Evolutionary conservation across 2,797 vertebrate species (phyloP).

Genomic region (Sciurus vulgaris): DNA sequence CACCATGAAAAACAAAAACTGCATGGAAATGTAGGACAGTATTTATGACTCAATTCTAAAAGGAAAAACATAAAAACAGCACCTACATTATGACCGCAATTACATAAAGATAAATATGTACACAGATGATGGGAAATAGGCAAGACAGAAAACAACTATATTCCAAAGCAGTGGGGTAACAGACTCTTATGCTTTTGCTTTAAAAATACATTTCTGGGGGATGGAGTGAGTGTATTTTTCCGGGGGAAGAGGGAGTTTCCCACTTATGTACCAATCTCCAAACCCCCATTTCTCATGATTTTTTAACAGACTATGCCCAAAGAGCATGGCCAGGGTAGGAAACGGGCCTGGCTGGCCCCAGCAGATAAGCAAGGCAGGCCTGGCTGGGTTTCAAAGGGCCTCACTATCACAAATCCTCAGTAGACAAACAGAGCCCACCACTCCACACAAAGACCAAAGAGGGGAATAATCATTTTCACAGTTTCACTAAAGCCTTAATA

Average conservation of each 20-base stretch:
- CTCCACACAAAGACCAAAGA: not conserved
- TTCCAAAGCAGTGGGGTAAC: not conserved
- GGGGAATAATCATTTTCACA: not conserved
- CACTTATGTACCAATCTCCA: not conserved
- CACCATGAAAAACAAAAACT: not conserved
- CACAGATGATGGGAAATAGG: not conserved
- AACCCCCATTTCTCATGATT: not conserved
- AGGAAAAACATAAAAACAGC: not conserved
- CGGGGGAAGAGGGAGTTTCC: not conserved
- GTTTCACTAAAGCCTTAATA: not conserved
- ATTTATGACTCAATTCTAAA: not conserved
- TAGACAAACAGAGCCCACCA: rapidly evolving
- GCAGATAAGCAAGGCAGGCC: not conserved
- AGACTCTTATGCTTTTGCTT: not conserved
- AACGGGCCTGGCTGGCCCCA: not conserved
- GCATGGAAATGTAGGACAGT: not conserved
- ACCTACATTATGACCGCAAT: not conserved
- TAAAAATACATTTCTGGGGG: not conserved
- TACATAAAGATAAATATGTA: not conserved
- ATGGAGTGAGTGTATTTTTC: not conserved
- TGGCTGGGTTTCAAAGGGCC: not conserved
- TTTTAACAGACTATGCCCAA: not conserved
- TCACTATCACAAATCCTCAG: not conserved
- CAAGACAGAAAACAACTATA: not conserved
- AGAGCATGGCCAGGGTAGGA: not conserved